Evolutionary conservation across 2,113 vertebrate genomes (phyloP).

Genomic region (Raja brachyura): DNA sequence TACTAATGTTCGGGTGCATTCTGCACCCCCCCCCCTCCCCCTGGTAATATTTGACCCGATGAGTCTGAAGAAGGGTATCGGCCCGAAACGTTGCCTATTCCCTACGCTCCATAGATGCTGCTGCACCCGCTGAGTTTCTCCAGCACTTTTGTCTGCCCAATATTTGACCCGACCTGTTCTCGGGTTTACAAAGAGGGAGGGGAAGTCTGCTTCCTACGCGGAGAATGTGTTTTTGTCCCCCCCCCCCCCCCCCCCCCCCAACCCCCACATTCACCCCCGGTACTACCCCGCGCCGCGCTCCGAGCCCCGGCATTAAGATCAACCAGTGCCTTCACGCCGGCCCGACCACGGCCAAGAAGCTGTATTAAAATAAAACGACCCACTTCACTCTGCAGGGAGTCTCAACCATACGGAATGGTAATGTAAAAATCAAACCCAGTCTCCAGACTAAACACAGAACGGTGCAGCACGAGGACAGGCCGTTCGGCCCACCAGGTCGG

Average conservation of each 20-base stretch:
- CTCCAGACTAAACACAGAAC: too few relatives aligned
- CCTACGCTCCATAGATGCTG: too few relatives aligned
- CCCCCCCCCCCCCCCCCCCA: background rate
- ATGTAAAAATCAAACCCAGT: background rate
- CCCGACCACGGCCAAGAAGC: background rate
- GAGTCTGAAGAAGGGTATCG: too few relatives aligned
- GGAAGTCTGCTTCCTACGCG: background rate
- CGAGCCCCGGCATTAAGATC: background rate
- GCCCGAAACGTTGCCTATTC: too few relatives aligned
- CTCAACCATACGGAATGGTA: too few relatives aligned
- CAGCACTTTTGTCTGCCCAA: too few relatives aligned
- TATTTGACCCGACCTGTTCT: conserved; percentile 92
- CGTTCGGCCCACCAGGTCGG: too few relatives aligned
- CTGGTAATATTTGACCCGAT: conserved; percentile 79
- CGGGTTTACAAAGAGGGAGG: conserved; percentile 58
- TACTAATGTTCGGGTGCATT: conserved; percentile 71
- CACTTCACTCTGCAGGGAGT: background rate
- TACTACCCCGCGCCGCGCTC: background rate
- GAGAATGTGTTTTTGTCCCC: background rate
- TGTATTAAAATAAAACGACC: background rate
- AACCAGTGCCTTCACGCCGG: background rate
- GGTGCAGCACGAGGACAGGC: too few relatives aligned
- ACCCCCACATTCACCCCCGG: background rate
- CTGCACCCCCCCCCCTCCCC: conserved; percentile 83
- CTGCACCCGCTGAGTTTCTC: too few relatives aligned